Conservation (phyloP, 1,140 invertebrate genomes). For the Schlechtendalia chinensis region DNA sequence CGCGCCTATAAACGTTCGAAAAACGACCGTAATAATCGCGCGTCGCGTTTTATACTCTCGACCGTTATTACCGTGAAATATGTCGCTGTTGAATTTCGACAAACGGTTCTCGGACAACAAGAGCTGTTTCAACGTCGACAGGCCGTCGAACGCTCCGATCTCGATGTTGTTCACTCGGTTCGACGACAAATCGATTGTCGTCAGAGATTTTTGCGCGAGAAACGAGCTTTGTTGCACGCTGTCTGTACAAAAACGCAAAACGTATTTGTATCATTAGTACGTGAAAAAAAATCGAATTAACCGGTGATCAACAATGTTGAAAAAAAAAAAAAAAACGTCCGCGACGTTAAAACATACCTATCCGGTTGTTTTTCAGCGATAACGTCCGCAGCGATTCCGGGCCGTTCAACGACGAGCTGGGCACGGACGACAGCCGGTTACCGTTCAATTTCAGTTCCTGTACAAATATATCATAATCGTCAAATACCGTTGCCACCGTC, state of each 20-base stretch:
- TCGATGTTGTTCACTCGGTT: slow-evolving; percentile 75
- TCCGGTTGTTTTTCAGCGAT: slow-evolving; percentile 74
- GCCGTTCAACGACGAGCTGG: slow-evolving; percentile 74
- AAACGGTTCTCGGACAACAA: slow-evolving; percentile 74
- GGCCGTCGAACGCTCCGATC: slow-evolving; percentile 68
- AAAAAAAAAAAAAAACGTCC: not conserved
- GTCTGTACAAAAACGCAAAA: slow-evolving; percentile 59
- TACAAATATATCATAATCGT: slow-evolving; percentile 52
- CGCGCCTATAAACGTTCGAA: slow-evolving; percentile 60
- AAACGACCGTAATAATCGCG: too few relatives aligned
- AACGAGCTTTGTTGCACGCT: slow-evolving; percentile 67
- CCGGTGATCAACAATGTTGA: not conserved
- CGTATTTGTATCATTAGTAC: slow-evolving; percentile 48
- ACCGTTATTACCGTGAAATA: slow-evolving; percentile 64
- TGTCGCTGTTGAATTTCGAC: slow-evolving; percentile 74
- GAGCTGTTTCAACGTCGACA: slow-evolving; percentile 67
- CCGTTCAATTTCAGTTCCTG: slow-evolving; percentile 77
- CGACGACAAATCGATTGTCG: slow-evolving; percentile 71
- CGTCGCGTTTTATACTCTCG: too few relatives aligned
- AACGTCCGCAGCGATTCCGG: slow-evolving; percentile 70
- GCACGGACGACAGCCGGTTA: slow-evolving; percentile 74
- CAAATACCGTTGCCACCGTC: not conserved
- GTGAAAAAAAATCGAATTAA: too few relatives aligned
- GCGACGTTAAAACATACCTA: slow-evolving; percentile 75
- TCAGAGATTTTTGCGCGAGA: slow-evolving; percentile 63